phyloP scores from a whole-genome alignment of 2,113 vertebrate genomes.

The Python bivittatus region DNA sequence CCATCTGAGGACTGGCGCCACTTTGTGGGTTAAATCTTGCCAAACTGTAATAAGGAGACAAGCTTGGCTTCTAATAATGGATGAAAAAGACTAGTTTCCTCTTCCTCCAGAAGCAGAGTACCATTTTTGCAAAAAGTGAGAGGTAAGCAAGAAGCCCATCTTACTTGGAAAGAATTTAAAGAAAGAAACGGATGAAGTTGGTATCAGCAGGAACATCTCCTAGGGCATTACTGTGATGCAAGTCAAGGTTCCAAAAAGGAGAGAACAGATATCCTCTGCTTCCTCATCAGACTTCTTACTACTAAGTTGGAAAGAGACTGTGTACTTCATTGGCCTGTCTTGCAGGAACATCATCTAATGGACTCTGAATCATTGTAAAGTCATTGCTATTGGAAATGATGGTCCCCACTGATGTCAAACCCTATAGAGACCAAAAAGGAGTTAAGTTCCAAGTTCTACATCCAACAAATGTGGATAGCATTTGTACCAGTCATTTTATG shows the following conservation, averaged over 20 bases:
- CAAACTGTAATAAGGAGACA: neutral
- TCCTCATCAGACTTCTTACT: neutral
- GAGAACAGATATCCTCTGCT: neutral
- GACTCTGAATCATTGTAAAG: neutral
- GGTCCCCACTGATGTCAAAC: neutral
- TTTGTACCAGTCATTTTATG: conserved; percentile 52
- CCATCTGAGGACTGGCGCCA: neutral
- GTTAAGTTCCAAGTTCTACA: neutral
- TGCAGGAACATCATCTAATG: neutral
- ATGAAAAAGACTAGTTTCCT: neutral
- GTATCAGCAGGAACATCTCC: neutral
- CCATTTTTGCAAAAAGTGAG: neutral
- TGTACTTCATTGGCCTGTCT: neutral
- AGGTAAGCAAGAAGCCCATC: neutral
- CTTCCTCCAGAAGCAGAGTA: neutral
- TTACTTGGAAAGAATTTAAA: neutral
- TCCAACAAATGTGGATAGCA: conserved; percentile 14
- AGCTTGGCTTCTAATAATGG: neutral
- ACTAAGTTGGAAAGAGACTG: neutral
- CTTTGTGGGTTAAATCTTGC: neutral
- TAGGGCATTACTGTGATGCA: neutral
- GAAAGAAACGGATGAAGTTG: neutral
- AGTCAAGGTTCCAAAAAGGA: neutral
- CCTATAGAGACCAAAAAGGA: neutral
- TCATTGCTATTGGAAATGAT: neutral